These are phyloP conservation scores for Microtus ochrogaster DNA, from an alignment of 2,113 vertebrate species.

Conservation along the genomic window DNA sequence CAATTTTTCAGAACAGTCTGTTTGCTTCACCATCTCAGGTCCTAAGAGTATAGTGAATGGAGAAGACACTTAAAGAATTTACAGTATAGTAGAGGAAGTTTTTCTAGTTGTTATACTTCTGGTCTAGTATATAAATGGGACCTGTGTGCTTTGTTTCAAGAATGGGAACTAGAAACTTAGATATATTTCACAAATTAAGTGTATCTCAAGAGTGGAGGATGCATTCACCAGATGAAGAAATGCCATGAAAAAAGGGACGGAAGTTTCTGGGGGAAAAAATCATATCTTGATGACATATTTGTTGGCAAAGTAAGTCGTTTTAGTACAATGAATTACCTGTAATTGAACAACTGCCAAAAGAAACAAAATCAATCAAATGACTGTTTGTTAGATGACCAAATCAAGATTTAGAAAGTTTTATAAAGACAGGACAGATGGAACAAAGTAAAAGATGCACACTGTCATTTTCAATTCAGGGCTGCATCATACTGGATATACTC, in stretches of 20 bases:
- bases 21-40: not conserved
- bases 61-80: conserved; percentile 35
- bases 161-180: not conserved
- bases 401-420: conserved; percentile 38
- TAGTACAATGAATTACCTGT: not conserved
- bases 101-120: not conserved
- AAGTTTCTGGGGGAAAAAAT: not conserved
- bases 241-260: not conserved
- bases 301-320: conserved; percentile 34
- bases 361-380: conserved; percentile 9
- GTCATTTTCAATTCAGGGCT: not conserved
- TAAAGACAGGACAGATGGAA: not conserved
- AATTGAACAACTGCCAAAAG: conserved; percentile 29
- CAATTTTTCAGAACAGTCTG: conserved; percentile 31
- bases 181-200: not conserved
- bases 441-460: conserved; percentile 48
- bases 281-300: conserved; percentile 37
- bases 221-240: conserved; percentile 14
- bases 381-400: conserved; percentile 42
- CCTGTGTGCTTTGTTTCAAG: conserved; percentile 24
- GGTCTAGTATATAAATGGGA: not conserved
- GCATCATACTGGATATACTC: conserved; percentile 9
- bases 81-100: not conserved
- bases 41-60: not conserved
- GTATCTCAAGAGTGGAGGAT: not conserved